A percentile compares a stretch with the other conserved stretches of the same genome.
phyloP scores from a whole-genome alignment of 2,888 invertebrate genomes.

The Lycaena phlaeas region DNA sequence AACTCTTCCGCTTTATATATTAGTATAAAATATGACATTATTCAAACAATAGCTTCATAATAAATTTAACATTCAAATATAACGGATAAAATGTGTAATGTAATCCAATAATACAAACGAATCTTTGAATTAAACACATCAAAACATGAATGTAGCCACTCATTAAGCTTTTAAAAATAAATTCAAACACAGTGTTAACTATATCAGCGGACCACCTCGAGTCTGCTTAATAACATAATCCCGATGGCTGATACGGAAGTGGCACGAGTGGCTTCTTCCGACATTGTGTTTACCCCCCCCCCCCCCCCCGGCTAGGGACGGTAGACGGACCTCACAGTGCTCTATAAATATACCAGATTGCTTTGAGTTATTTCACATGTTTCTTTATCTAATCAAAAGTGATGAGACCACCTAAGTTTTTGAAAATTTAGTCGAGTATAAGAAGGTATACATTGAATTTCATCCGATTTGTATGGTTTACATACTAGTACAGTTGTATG shows the following conservation, averaged over 20 bases:
- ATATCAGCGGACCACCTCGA: constrained; percentile 38
- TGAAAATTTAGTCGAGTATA: no score
- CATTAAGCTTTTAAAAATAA: constrained; percentile 3
- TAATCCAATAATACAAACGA: no score
- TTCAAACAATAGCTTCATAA: no score
- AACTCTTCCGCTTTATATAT: no score
- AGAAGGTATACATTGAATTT: no score
- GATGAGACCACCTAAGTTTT: neutral
- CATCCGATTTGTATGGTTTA: no score
- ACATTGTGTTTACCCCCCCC: constrained; percentile 22
- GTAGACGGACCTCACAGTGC: constrained; percentile 12
- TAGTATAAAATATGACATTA: no score
- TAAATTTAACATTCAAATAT: no score
- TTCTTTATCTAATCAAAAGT: neutral
- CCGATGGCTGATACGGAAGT: constrained; percentile 48
- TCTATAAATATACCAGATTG: neutral
- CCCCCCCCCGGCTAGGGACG: constrained; percentile 5
- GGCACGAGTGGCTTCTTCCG: constrained; percentile 47
- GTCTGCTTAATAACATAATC: constrained; percentile 60
- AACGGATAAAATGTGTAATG: no score
- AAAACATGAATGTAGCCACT: no score
- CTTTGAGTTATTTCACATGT: neutral
- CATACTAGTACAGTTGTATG: no score
- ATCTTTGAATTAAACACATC: no score
- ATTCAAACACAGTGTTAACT: constrained; percentile 1